Conservation (phyloP, 2,113 vertebrate genomes). For the Pomatorhinus ruficollis region DNA sequence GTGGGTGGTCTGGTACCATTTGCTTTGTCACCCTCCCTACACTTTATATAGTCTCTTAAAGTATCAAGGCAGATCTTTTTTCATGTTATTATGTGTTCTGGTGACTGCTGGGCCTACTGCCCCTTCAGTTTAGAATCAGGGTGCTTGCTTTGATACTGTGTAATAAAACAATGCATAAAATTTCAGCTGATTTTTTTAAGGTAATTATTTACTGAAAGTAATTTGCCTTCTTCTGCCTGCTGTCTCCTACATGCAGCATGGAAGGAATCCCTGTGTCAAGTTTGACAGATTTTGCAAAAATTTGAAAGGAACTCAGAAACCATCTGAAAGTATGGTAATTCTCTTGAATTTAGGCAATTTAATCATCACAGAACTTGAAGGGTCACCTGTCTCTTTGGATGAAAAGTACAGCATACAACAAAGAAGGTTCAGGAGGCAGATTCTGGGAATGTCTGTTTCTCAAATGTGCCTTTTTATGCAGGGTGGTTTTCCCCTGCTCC, state of each 20-base stretch:
- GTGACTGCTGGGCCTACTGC: background rate
- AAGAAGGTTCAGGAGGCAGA: conserved; percentile 4
- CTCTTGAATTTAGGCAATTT: conserved; percentile 16
- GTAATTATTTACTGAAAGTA: background rate
- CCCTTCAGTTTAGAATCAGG: background rate
- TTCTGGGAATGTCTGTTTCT: background rate
- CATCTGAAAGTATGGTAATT: background rate
- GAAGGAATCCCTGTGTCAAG: background rate
- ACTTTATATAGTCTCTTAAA: background rate
- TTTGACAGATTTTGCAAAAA: background rate
- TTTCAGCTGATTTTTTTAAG: background rate
- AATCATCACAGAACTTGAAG: conserved; percentile 10
- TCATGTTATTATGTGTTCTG: background rate
- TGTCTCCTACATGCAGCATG: background rate
- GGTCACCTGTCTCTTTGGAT: background rate
- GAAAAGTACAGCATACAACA: background rate
- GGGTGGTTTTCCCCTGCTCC: background rate
- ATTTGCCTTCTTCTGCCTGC: background rate
- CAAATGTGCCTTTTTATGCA: background rate
- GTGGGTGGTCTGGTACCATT: background rate
- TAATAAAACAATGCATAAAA: background rate
- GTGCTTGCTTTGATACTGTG: background rate
- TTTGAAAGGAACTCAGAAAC: background rate
- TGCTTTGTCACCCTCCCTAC: background rate
- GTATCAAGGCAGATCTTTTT: background rate